Evolutionary conservation across 1,140 invertebrate genomes (phyloP).

Genomic region (Drosophila malerkotliana): DNA sequence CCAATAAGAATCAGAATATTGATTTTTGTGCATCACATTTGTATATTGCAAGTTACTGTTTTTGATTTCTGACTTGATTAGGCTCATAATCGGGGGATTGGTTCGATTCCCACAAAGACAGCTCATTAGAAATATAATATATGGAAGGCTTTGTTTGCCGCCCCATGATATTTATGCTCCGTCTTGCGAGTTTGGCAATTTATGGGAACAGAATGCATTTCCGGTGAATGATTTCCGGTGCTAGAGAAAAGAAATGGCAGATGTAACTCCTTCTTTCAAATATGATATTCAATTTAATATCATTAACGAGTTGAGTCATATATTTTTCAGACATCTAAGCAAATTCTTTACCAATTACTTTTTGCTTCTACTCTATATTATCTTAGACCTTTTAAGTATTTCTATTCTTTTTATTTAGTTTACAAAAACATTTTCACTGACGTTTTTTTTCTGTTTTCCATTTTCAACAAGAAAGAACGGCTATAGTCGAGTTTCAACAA

Average conservation of each 20-base stretch:
- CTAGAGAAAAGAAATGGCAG: conserved; percentile 4
- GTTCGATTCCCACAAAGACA: not conserved
- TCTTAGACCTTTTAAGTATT: too few relatives aligned
- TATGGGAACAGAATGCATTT: conserved; percentile 18
- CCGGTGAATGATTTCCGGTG: conserved; percentile 29
- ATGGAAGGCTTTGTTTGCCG: not conserved
- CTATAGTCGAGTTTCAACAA: too few relatives aligned
- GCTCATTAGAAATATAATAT: conserved; percentile 18
- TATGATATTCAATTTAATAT: not conserved
- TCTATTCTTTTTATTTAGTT: too few relatives aligned
- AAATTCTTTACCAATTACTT: too few relatives aligned
- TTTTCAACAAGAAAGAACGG: too few relatives aligned
- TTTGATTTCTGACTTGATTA: not conserved
- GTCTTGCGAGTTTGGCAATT: conserved; percentile 24
- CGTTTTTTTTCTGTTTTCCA: too few relatives aligned
- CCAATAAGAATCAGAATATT: conserved; percentile 1
- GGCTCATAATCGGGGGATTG: too few relatives aligned
- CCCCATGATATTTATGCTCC: conserved; percentile 21
- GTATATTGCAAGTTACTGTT: not conserved
- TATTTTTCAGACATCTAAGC: too few relatives aligned
- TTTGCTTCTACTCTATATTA: too few relatives aligned
- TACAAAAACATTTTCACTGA: too few relatives aligned
- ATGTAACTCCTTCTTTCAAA: not conserved
- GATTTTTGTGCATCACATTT: not conserved
- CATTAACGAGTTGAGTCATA: too few relatives aligned